phyloP scores from a whole-genome alignment of 2,888 invertebrate species.

The Dexiosoma caninum region DNA sequence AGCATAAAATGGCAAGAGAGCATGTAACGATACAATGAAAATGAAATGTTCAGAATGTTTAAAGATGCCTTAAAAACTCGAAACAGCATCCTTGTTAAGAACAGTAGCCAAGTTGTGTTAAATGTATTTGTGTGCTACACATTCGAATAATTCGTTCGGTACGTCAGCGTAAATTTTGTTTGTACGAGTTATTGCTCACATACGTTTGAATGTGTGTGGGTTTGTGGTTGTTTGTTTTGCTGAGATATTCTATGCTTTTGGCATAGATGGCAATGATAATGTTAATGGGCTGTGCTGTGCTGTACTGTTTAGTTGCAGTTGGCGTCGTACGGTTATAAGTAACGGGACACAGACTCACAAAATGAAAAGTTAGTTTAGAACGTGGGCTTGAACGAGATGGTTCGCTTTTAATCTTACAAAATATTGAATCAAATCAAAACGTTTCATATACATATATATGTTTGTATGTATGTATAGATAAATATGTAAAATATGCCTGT shows the following conservation, averaged over 20 bases:
- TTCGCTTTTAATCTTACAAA: conserved; percentile 61
- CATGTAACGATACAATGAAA: neutral
- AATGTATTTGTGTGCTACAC: conserved; percentile 23
- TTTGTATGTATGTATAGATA: neutral
- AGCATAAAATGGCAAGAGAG: neutral
- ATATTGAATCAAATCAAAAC: conserved; percentile 36
- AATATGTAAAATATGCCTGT: conserved; percentile 10
- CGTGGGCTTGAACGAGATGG: conserved; percentile 65
- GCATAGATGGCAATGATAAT: conserved; percentile 45
- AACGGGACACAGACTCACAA: conserved; percentile 51
- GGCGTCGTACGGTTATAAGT: conserved; percentile 55
- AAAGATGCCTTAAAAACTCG: conserved; percentile 21
- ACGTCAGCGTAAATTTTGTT: conserved; percentile 25
- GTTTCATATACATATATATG: conserved; percentile 27
- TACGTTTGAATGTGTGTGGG: neutral
- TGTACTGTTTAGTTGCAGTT: conserved; percentile 52
- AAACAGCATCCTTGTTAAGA: conserved; percentile 55
- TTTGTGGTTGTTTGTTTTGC: no score
- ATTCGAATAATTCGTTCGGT: neutral
- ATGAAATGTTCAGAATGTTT: neutral
- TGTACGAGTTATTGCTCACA: neutral
- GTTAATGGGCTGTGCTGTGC: conserved; percentile 30
- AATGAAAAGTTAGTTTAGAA: conserved; percentile 63
- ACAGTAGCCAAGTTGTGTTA: conserved; percentile 43
- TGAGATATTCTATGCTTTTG: conserved; percentile 31